Base-by-base conservation (phyloP, 2,113 vertebrate species). In the Plestiodon gilberti region DNA sequence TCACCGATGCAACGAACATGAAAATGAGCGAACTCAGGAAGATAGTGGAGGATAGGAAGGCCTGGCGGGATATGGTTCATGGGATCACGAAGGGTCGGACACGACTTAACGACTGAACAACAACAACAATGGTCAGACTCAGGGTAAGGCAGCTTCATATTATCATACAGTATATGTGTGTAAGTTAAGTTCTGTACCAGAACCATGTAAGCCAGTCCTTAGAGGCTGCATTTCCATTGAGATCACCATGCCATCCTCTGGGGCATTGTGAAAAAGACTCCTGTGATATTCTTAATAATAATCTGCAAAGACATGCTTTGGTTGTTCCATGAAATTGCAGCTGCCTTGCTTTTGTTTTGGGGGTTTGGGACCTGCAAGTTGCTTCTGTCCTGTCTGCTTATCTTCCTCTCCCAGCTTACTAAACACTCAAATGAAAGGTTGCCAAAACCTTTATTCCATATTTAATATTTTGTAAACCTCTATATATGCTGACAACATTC, bases 381-480 rank as follows among this genome's bases (percentile, higher is more conserved):
- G 11, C 20, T 48, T 25, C 40, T 75, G 13, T 20, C 38, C 23
- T 75, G 6, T 48, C 40, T 28, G 40, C 38, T 75, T 7, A 28
- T 28, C 73, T 43, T 25, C 17, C 55, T 48, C 43, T 48, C 43
- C 43, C 28, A 75, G 7, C 17, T 75, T 30, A 75, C 43, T 25
- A 38, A 38, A 23, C 38, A 75, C 73, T 35, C 28, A 43, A 40
- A 23, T 75, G 23, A 75, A 23, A 75, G 1, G 4, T 0, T 84
- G 3, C 1, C 6, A 10, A 28, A 0, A 48, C 7, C 2, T 38
- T 25, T 78, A 0, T 14, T 30, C 25, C 55, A 82, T 5, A 18
- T 78, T 57, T 57, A 17, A 57, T 57, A 57, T 57, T 57, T 57
- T 57, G 17, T 57, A 17, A 57, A 14, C 55, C 17, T 57, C 55